Percentiles rank a stretch among this genome's conserved stretches.
Evolutionary conservation across 35 echinoderm and acorn worm genomes (phyloP).

Genomic region (Ptychodera flava): DNA sequence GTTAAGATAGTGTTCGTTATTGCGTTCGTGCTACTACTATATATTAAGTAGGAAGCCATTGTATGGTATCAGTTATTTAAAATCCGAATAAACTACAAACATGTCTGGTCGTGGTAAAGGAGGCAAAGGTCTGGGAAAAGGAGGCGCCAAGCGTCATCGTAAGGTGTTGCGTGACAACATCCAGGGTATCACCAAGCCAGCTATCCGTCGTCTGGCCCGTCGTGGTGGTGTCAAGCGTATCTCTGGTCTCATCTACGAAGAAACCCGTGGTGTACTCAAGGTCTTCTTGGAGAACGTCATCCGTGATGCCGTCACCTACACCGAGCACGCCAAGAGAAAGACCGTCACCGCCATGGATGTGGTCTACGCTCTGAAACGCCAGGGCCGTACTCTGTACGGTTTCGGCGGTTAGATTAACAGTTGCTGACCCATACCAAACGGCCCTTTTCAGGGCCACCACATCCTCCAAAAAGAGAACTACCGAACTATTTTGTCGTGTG

Average conservation of each 20-base stretch:
- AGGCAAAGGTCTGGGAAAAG: slow-evolving; percentile 82
- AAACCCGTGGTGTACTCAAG: slow-evolving; percentile 84
- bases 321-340: slow-evolving; percentile 97
- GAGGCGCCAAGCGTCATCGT: slow-evolving; percentile 80
- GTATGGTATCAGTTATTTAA: neutral
- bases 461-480: slow-evolving; percentile 42
- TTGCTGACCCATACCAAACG: slow-evolving; percentile 9
- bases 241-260: slow-evolving; percentile 84
- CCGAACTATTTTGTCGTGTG: neutral
- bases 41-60: neutral
- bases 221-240: slow-evolving; percentile 65
- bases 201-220: slow-evolving; percentile 49
- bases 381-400: slow-evolving; percentile 36
- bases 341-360: slow-evolving; percentile 96
- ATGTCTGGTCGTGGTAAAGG: slow-evolving; percentile 87
- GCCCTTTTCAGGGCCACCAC: slow-evolving; percentile 71
- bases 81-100: neutral
- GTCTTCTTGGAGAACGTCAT: slow-evolving; percentile 16
- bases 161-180: slow-evolving; percentile 84
- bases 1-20: neutral
- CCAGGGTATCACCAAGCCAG: slow-evolving; percentile 84
- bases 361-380: slow-evolving; percentile 70
- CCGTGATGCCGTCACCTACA: slow-evolving; percentile 69
- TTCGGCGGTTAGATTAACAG: neutral
- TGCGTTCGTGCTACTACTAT: neutral